Percentiles rank a stretch among this genome's conserved stretches.
Conservation (phyloP, 2,888 invertebrate species). For the Stenichneumon culpator region DNA sequence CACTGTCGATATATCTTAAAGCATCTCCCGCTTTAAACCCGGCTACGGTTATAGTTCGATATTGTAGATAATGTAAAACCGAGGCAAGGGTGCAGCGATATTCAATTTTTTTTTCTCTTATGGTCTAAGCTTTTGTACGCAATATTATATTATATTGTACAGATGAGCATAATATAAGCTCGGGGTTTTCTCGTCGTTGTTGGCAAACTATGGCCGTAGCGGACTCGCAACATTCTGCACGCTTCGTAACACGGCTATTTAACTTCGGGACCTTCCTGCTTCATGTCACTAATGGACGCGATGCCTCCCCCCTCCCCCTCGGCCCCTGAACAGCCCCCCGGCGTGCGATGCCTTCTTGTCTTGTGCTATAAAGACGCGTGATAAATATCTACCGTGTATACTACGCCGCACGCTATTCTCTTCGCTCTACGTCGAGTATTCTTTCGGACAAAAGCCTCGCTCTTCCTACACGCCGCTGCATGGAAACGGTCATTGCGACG, state of each 20-base stretch:
- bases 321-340: neutral
- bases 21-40: neutral
- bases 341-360: constrained; percentile 7
- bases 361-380: constrained; percentile 23
- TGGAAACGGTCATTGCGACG: no score
- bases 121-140: constrained; percentile 6
- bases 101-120: constrained; percentile 23
- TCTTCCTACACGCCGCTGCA: neutral
- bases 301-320: constrained; percentile 23
- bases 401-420: neutral
- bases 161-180: constrained; percentile 14
- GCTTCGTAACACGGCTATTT: constrained; percentile 63
- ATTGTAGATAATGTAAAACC: constrained; percentile 1
- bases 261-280: constrained; percentile 53
- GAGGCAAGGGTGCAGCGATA: constrained; percentile 35
- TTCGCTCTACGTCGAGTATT: neutral
- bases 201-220: constrained; percentile 33
- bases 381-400: constrained; percentile 39
- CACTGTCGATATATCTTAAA: constrained; percentile 31
- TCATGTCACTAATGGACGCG: constrained; percentile 63
- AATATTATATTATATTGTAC: constrained; percentile 9
- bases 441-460: neutral
- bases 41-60: constrained; percentile 1
- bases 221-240: constrained; percentile 60
- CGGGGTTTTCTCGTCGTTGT: constrained; percentile 32